Conservation (phyloP, 1,140 invertebrate species). For the Delia radicum region DNA sequence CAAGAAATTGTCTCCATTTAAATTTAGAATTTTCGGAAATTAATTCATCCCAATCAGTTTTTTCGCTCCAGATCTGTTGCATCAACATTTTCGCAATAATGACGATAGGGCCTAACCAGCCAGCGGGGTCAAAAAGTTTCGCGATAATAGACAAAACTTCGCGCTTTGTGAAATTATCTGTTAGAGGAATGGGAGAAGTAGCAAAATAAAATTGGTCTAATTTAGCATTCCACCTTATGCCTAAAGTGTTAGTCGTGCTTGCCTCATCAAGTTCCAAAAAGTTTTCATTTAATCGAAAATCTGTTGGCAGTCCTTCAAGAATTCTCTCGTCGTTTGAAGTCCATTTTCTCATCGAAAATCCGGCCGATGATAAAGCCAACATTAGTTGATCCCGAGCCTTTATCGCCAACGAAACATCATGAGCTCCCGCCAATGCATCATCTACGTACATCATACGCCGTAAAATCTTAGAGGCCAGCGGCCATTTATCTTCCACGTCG, state of each 20-base stretch:
- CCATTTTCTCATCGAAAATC: not conserved
- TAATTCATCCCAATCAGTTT: not conserved
- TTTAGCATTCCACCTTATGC: not conserved
- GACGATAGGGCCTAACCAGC: not conserved
- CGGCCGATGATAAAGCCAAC: not conserved
- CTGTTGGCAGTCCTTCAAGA: not conserved
- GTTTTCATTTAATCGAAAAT: not conserved
- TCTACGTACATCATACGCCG: too few species aligned
- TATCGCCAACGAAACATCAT: not conserved
- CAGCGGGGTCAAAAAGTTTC: not conserved
- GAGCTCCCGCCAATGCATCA: too few species aligned
- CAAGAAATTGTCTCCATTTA: not conserved
- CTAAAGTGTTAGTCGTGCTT: not conserved
- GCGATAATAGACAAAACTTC: not conserved
- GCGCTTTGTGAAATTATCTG: not conserved
- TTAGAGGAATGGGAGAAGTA: not conserved
- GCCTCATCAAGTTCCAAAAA: not conserved
- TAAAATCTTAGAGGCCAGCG: too few species aligned
- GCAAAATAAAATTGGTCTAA: not conserved
- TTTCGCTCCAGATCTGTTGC: not conserved
- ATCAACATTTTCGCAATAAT: not conserved
- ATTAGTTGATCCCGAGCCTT: not conserved
- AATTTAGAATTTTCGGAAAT: not conserved
- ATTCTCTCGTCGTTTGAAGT: not conserved
- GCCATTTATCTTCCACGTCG: too few species aligned